A percentile compares a stretch with the other conserved stretches of the same genome.
Conservation (phyloP, 2,113 vertebrate genomes). For the Ovibos moschatus region DNA sequence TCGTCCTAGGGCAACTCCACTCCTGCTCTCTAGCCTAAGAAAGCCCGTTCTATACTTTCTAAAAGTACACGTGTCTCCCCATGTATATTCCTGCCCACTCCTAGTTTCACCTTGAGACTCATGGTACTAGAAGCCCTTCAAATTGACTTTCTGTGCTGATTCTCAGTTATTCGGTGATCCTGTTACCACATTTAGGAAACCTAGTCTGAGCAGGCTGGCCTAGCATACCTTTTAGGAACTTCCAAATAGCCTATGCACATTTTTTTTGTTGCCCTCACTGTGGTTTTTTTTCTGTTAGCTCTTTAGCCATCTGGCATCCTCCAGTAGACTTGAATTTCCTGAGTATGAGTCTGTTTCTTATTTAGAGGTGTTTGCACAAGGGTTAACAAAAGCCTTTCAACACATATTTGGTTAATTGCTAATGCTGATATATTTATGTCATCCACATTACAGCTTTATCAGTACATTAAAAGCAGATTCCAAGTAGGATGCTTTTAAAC, state of each 20-base stretch:
- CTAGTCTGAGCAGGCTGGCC: background rate
- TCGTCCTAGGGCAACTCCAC: background rate
- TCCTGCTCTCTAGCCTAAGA: background rate
- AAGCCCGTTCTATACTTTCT: background rate
- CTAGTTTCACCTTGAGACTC: background rate
- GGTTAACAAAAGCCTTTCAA: background rate
- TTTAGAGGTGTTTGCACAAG: background rate
- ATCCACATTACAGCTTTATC: background rate
- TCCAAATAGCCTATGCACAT: background rate
- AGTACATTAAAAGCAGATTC: background rate
- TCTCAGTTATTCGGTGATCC: background rate
- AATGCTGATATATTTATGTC: background rate
- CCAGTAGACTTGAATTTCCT: background rate
- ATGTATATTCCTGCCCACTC: background rate
- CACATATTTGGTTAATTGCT: background rate
- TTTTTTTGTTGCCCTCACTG: background rate
- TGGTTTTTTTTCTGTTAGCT: background rate
- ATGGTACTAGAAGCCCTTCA: background rate
- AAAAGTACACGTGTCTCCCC: background rate
- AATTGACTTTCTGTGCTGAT: background rate
- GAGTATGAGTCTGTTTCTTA: background rate
- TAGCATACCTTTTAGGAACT: background rate
- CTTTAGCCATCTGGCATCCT: background rate
- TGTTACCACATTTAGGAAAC: background rate
- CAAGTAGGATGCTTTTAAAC: background rate